Conservation (phyloP, 2,113 vertebrate genomes). For the Polypterus bichir region DNA sequence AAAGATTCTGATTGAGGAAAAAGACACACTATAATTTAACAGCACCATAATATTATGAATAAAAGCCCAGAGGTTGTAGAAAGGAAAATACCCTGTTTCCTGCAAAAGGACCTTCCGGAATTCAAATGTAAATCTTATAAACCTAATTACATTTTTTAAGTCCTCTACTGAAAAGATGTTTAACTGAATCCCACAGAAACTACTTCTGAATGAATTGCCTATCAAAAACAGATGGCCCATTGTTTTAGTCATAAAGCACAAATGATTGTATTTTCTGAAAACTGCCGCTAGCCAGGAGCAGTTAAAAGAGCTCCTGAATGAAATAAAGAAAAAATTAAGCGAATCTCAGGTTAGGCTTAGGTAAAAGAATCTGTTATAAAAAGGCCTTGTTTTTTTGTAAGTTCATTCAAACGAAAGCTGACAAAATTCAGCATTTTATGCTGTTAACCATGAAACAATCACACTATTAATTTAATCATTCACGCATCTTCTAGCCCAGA, state of each 20-base stretch:
- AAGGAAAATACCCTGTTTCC: background rate
- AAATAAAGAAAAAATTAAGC: no score
- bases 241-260: background rate
- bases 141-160: background rate
- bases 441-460: no score
- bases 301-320: no score
- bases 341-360: no score
- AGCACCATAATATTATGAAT: background rate
- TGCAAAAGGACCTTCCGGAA: background rate
- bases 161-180: background rate
- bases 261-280: background rate
- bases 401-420: no score
- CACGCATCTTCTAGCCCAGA: no score
- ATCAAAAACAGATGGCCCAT: conserved; percentile 1
- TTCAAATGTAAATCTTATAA: background rate
- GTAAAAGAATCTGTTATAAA: no score
- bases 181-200: background rate
- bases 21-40: background rate
- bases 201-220: background rate
- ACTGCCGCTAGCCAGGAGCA: no score
- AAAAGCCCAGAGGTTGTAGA: background rate
- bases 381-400: no score
- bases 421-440: no score
- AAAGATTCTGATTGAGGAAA: background rate
- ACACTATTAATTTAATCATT: no score